Conservation (phyloP, 2,888 invertebrate genomes). For the Crocallis elinguaria region DNA sequence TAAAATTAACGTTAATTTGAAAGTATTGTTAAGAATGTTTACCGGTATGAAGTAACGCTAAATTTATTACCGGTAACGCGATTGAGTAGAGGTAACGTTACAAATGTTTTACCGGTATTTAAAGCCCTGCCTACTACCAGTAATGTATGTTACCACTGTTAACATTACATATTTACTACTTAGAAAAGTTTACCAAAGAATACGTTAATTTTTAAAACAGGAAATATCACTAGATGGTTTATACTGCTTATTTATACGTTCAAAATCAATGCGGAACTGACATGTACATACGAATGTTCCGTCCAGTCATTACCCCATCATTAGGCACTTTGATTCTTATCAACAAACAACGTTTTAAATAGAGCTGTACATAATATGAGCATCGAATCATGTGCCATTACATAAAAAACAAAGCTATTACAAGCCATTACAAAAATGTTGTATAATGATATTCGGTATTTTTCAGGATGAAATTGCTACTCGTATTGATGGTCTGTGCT, state of each 20-base stretch:
- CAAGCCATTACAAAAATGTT: slow-evolving; percentile 1
- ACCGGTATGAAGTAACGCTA: too few species aligned
- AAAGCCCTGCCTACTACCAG: too few species aligned
- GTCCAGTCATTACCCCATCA: slow-evolving; percentile 3
- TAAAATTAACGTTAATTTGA: too few species aligned
- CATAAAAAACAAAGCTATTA: not conserved
- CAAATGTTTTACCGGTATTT: too few species aligned
- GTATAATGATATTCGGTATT: slow-evolving; percentile 26
- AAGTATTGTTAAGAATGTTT: too few species aligned
- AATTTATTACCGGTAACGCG: too few species aligned
- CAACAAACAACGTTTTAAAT: slow-evolving; percentile 4
- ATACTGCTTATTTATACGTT: not conserved
- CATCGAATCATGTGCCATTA: slow-evolving; percentile 5
- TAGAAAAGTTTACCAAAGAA: too few species aligned
- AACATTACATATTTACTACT: too few species aligned
- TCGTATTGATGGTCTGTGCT: slow-evolving; percentile 58
- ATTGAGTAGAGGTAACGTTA: too few species aligned
- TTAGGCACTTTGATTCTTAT: slow-evolving; percentile 15
- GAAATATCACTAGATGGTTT: too few species aligned
- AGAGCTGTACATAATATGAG: not conserved
- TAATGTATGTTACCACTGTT: too few species aligned
- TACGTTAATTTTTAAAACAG: too few species aligned
- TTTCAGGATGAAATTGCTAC: slow-evolving; percentile 68
- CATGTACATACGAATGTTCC: not conserved
- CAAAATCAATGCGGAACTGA: not conserved